Evolutionary conservation across 1,140 invertebrate genomes (phyloP).

Genomic region (Magallana ariakensis): DNA sequence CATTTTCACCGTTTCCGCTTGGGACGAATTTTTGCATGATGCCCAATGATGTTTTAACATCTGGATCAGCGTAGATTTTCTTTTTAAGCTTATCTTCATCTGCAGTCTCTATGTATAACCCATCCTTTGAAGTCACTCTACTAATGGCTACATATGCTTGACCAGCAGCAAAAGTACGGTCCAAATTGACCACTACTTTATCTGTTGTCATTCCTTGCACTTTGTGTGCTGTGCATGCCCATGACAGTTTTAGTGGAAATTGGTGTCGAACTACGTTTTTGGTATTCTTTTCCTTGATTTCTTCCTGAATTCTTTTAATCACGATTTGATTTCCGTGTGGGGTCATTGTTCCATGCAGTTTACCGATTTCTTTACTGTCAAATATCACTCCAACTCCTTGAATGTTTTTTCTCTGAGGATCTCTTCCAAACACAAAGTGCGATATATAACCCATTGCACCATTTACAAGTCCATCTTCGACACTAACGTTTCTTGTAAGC

Average conservation of each 20-base stretch:
- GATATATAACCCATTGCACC: conserved; percentile 27
- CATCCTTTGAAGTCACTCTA: conserved; percentile 37
- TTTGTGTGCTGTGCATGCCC: not conserved
- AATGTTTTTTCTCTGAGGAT: not conserved
- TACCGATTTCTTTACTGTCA: conserved; percentile 30
- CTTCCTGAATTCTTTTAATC: conserved; percentile 19
- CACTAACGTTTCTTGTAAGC: conserved; percentile 39
- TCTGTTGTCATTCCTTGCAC: conserved; percentile 42
- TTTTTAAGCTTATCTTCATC: not conserved
- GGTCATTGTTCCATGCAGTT: not conserved
- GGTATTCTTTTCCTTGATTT: not conserved
- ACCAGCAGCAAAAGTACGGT: conserved; percentile 28
- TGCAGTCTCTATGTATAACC: not conserved
- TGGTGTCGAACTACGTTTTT: not conserved
- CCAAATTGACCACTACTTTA: conserved; percentile 40
- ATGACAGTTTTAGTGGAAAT: no score
- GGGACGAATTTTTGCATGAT: not conserved
- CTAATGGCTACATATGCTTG: conserved; percentile 45
- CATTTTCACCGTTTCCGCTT: not conserved
- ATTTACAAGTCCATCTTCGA: conserved; percentile 45
- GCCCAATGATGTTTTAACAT: not conserved
- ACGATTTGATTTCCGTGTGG: not conserved
- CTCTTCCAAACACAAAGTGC: not conserved
- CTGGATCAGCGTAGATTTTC: conserved; percentile 26
- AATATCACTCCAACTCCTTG: conserved; percentile 32